Conservation (phyloP, 2,113 vertebrate genomes). For the Aldabrachelys gigantea region DNA sequence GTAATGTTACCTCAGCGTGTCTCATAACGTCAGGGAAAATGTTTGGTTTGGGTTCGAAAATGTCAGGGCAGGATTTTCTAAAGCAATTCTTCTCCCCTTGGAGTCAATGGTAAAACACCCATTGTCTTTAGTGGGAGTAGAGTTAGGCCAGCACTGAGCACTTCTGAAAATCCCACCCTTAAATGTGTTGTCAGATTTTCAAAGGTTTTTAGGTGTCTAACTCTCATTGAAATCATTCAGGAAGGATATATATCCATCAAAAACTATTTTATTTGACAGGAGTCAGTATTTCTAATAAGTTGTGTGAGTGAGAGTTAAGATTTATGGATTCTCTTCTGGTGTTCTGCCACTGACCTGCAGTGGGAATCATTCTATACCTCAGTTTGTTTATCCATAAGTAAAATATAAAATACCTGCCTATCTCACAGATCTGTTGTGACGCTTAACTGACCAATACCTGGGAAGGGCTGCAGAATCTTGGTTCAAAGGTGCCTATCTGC, state of each 20-base stretch:
- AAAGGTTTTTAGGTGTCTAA: background rate
- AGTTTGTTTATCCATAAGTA: constrained; percentile 8
- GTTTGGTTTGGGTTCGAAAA: constrained; percentile 70
- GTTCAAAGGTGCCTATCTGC: background rate
- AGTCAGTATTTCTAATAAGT: background rate
- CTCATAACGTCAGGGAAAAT: constrained; percentile 74
- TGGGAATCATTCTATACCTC: background rate
- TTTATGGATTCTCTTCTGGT: background rate
- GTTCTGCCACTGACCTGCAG: background rate
- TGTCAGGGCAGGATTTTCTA: constrained; percentile 71
- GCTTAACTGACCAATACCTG: constrained; percentile 1
- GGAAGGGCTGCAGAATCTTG: background rate
- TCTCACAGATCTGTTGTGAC: background rate
- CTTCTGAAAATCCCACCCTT: background rate
- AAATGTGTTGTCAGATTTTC: background rate
- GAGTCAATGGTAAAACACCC: background rate
- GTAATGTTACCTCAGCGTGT: constrained; percentile 63
- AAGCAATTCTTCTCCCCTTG: constrained; percentile 48
- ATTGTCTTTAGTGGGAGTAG: background rate
- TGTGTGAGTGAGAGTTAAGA: background rate
- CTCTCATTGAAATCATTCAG: background rate
- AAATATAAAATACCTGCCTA: background rate
- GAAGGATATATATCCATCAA: background rate
- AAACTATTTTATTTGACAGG: background rate
- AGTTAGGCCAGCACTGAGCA: background rate